Conservation (phyloP, 2,888 invertebrate species). For the Tolmerus cingulatus region DNA sequence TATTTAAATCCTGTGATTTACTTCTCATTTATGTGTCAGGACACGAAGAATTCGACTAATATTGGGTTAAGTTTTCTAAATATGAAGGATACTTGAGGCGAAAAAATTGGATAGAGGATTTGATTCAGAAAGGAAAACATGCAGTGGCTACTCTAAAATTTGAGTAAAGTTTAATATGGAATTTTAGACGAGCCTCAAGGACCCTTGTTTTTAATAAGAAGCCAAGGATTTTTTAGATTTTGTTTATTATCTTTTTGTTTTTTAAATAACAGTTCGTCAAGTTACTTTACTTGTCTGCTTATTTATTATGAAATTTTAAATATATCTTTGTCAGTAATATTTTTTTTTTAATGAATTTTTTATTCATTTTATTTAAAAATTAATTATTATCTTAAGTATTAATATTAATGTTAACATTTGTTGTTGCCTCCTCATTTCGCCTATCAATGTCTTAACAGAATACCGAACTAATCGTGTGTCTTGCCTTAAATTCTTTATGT, state of each 20-base stretch:
- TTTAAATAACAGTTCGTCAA: conserved; percentile 45
- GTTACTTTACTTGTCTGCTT: conserved; percentile 45
- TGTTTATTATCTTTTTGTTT: conserved; percentile 40
- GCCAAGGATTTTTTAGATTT: conserved; percentile 27
- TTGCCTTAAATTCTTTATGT: conserved; percentile 27
- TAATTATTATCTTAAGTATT: conserved; percentile 49
- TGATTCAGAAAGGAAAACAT: neutral
- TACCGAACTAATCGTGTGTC: conserved; percentile 47
- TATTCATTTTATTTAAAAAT: conserved; percentile 52
- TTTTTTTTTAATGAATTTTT: conserved; percentile 48
- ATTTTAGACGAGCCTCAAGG: neutral
- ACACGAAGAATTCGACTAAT: neutral
- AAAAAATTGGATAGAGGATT: neutral
- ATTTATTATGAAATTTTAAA: conserved; percentile 47
- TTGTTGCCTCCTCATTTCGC: conserved; percentile 11
- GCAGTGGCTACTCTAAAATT: neutral
- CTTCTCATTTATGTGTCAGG: neutral
- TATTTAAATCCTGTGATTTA: neutral
- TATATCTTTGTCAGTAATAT: conserved; percentile 45
- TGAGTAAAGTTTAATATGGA: neutral
- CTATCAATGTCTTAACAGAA: conserved; percentile 46
- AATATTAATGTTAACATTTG: conserved; percentile 51
- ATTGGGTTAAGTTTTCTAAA: neutral
- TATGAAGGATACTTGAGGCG: neutral
- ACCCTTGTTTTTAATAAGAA: neutral